Percentiles rank a stretch among this genome's conserved stretches.
These are phyloP conservation scores for Molorchus minor DNA, from an alignment of 2,888 invertebrate species.

Conservation along the genomic window DNA sequence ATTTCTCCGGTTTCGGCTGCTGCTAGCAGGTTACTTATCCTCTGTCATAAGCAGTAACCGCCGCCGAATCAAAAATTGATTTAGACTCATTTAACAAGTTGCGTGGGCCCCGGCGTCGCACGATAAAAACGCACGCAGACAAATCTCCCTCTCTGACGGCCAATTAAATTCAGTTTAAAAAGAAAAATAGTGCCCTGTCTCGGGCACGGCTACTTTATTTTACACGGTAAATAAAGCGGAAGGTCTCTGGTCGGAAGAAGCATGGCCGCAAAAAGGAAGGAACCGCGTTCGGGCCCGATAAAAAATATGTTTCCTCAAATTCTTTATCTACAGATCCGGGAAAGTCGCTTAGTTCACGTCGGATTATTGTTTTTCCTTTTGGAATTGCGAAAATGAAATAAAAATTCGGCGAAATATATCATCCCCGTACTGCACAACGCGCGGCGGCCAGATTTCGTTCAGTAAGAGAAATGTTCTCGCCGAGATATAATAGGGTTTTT, in stretches of 20 bases:
- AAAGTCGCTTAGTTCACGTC: constrained; percentile 35
- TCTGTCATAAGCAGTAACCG: too few species aligned
- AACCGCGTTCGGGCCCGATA: constrained; percentile 14
- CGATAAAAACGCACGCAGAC: background rate
- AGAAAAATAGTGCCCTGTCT: constrained; percentile 6
- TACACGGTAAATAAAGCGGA: constrained; percentile 31
- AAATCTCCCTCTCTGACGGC: background rate
- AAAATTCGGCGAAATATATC: constrained; percentile 5
- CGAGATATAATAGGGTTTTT: too few species aligned
- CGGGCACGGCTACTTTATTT: constrained; percentile 27
- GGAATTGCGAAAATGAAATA: constrained; percentile 19
- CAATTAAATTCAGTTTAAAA: constrained; percentile 16
- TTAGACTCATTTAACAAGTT: too few species aligned
- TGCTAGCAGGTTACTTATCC: too few species aligned
- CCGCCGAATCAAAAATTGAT: too few species aligned
- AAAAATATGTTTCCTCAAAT: constrained; percentile 38
- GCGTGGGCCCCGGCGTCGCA: background rate
- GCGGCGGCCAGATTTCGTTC: background rate
- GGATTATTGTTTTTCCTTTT: constrained; percentile 39
- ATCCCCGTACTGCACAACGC: background rate
- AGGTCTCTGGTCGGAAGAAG: constrained; percentile 23
- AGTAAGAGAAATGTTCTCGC: background rate
- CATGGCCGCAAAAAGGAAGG: constrained; percentile 17
- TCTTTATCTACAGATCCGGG: constrained; percentile 31
- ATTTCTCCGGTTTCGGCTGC: too few species aligned